Evolutionary conservation across 2,888 invertebrate species (phyloP).

Genomic region (Octodonta nipae): DNA sequence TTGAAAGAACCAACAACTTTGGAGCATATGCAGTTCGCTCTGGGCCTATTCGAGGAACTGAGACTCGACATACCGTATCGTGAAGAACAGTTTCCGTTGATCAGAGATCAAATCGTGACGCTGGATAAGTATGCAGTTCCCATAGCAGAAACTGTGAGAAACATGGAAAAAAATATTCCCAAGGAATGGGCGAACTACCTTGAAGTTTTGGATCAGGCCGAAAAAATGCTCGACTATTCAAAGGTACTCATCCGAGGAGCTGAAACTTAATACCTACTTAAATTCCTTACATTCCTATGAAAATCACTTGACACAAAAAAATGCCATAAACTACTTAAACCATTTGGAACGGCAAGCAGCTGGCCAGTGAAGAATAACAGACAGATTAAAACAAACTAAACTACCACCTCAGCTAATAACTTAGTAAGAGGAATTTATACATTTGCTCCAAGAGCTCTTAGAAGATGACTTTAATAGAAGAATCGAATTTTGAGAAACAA

Average conservation of each 20-base stretch:
- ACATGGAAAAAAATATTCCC: slow-evolving; percentile 45
- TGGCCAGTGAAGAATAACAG: no score
- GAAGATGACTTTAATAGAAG: no score
- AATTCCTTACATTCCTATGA: not conserved
- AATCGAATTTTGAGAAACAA: no score
- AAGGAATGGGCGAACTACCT: slow-evolving; percentile 60
- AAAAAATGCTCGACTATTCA: slow-evolving; percentile 56
- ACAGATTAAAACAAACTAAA: no score
- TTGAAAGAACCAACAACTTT: slow-evolving; percentile 57
- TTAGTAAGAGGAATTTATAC: no score
- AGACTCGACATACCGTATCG: slow-evolving; percentile 47
- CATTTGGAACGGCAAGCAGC: no score
- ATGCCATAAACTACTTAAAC: no score
- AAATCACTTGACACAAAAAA: not conserved
- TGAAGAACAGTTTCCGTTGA: slow-evolving; percentile 60
- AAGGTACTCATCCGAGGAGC: slow-evolving; percentile 38
- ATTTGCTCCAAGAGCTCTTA: no score
- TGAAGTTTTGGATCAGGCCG: slow-evolving; percentile 52
- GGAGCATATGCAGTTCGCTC: slow-evolving; percentile 54
- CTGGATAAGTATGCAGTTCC: slow-evolving; percentile 64
- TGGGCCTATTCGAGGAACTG: slow-evolving; percentile 55
- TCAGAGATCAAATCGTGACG: slow-evolving; percentile 59
- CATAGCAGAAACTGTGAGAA: slow-evolving; percentile 46
- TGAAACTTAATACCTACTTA: not conserved
- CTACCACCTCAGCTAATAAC: no score